Conservation (phyloP, 2,113 vertebrate genomes). For the Vidua chalybeata region DNA sequence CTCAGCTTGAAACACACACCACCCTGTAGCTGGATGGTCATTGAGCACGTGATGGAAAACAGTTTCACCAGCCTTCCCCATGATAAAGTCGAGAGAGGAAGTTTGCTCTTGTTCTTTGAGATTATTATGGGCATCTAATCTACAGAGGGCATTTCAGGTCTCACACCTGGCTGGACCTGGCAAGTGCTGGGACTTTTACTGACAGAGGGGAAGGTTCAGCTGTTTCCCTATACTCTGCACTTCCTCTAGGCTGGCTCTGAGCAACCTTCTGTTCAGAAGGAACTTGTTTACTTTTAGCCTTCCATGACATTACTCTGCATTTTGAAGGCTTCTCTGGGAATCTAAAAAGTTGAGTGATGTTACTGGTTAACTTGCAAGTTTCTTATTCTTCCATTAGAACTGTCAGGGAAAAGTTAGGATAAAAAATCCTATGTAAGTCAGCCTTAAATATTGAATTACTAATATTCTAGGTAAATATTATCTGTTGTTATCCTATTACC, state of each 20-base stretch:
- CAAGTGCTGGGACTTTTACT: neutral
- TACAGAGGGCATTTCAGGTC: neutral
- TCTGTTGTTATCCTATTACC: neutral
- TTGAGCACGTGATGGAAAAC: neutral
- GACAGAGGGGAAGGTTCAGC: neutral
- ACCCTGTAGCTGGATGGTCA: neutral
- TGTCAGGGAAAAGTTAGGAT: neutral
- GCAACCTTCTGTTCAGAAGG: neutral
- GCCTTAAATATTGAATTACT: neutral
- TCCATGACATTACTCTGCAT: neutral
- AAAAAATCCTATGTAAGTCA: neutral
- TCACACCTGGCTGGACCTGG: neutral
- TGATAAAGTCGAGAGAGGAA: neutral
- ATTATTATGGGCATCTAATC: neutral
- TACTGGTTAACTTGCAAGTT: neutral
- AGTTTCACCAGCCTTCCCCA: neutral
- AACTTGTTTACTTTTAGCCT: neutral
- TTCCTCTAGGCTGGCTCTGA: neutral
- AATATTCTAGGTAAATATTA: neutral
- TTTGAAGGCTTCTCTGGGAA: neutral
- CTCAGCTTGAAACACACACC: neutral
- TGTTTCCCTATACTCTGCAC: neutral
- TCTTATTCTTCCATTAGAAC: neutral
- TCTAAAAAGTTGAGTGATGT: neutral
- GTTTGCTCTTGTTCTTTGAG: neutral